Percentiles rank a stretch among this genome's conserved stretches.
These are phyloP conservation scores for Ctenochaetus hawaiiensis DNA, from an alignment of 2,797 vertebrate genomes.

Conservation along the genomic window DNA sequence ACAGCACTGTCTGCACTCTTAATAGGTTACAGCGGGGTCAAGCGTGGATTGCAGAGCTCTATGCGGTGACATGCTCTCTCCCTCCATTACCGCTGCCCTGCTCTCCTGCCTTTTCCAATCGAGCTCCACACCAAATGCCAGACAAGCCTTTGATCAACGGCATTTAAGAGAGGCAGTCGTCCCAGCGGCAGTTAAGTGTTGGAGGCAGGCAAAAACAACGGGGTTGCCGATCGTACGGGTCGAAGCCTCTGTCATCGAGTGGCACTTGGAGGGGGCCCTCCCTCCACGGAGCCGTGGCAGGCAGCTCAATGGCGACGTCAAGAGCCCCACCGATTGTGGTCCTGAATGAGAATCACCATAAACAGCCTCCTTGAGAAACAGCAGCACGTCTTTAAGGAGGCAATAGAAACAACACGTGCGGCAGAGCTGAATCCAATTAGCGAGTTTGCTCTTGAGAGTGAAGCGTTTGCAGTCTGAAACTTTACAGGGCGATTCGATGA, in stretches of 20 bases:
- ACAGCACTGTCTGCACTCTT: slow-evolving; percentile 47
- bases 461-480: slow-evolving; percentile 40
- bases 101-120: slow-evolving; percentile 60
- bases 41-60: slow-evolving; percentile 41
- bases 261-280: slow-evolving; percentile 47
- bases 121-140: slow-evolving; percentile 53
- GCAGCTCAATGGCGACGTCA: slow-evolving; percentile 60
- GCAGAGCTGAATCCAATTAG: slow-evolving; percentile 69
- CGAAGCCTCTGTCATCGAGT: slow-evolving; percentile 68
- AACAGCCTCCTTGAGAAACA: slow-evolving; percentile 71
- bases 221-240: slow-evolving; percentile 63
- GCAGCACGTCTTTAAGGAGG: slow-evolving; percentile 63
- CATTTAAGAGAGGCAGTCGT: slow-evolving; percentile 56
- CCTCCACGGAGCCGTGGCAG: slow-evolving; percentile 41
- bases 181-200: slow-evolving; percentile 47
- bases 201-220: slow-evolving; percentile 60
- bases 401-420: slow-evolving; percentile 48
- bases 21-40: slow-evolving; percentile 53
- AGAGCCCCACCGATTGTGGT: slow-evolving; percentile 58
- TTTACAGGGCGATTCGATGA: slow-evolving; percentile 47
- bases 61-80: slow-evolving; percentile 37
- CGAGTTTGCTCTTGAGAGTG: slow-evolving; percentile 56
- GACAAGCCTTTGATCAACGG: slow-evolving; percentile 61
- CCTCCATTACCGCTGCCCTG: slow-evolving; percentile 38
- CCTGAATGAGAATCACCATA: slow-evolving; percentile 75